phyloP scores from a whole-genome alignment of 2,113 vertebrate genomes.

The Pachycephala philippinensis region DNA sequence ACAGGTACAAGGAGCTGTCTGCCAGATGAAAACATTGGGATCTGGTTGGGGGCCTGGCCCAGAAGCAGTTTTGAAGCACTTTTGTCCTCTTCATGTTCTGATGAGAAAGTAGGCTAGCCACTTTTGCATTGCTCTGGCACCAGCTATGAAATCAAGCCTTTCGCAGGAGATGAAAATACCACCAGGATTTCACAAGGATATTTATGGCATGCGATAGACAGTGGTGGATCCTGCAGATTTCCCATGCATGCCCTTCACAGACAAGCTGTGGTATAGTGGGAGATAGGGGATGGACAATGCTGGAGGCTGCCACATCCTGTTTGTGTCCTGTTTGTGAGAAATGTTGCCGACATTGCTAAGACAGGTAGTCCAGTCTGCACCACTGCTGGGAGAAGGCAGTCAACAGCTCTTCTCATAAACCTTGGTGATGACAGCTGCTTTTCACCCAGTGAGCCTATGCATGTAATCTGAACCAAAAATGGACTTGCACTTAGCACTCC shows the following conservation, averaged over 20 bases:
- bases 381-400: not conserved
- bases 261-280: not conserved
- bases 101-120: not conserved
- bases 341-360: not conserved
- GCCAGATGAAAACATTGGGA: not conserved
- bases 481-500: not conserved
- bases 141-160: not conserved
- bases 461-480: not conserved
- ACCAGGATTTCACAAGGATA: not conserved
- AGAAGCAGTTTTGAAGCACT: not conserved
- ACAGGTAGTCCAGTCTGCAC: not conserved
- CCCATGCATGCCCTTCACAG: not conserved
- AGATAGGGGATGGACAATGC: not conserved
- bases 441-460: not conserved
- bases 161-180: not conserved
- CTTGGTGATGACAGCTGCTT: not conserved
- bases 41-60: not conserved
- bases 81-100: not conserved
- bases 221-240: not conserved
- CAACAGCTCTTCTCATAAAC: not conserved
- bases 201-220: not conserved
- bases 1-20: not conserved
- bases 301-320: not conserved
- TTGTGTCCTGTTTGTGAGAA: not conserved
- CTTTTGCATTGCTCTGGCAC: not conserved